Base-by-base conservation (phyloP, 1,140 invertebrate genomes). In the Thaumetopoea pityocampa region DNA sequence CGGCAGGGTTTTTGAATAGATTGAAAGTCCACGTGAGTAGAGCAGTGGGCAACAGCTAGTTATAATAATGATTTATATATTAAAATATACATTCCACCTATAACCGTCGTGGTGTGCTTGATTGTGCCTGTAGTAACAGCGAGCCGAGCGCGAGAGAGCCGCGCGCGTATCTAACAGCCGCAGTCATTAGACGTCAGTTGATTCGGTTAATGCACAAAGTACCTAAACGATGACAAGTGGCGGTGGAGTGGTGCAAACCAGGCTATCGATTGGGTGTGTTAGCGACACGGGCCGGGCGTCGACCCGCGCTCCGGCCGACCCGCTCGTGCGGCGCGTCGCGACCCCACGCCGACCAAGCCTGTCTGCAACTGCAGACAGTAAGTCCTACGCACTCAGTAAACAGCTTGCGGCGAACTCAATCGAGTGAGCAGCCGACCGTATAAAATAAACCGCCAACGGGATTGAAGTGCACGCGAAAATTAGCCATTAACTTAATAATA, bases 251-350 rank as follows among this genome's bases (percentile, higher is more conserved):
- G 57, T 71, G 65, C 66, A 74, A 74, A 79, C 71, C 70, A 60
- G 68, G 76, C 74, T 83, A 83, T 83, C 74, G 79, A 83, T 80
- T 74, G 59, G 67, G 67, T 53, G 61, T 57, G 44, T 48, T 55
- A 48, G 45, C 41, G 49, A 59, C 56, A 59, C 50, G 34, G 61
- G 59, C 60, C 65, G 71, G 69, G 49, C 71, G 48, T 63, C 63
- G 69, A 73, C 74, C 74, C 65, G 61, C 19, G 37, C 12, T 27
- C 20, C 45, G 55, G 38, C 34, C 29, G 30, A n/a, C 30, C 27
- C 37, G 30, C 27, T 32, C 23, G 37, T 30, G 12, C 18, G 24
- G 37, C 28, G 27, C 37, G 23, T 41, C 37, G 37, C 32, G 28
- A 41, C 37, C 37, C 28, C 22, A 41, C 18, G 28, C 22, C 26